A percentile compares a stretch with the other conserved stretches of the same genome.
phyloP scores from a whole-genome alignment of 2,113 vertebrate genomes.

The human (Homo sapiens) region GRCh38 chr12:128987501-128988000 shows the following conservation, averaged over 20 bases:
- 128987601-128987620: background rate
- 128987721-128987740: background rate
- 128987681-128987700: rapidly evolving
- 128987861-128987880: too few species aligned
- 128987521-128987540: background rate
- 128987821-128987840: background rate
- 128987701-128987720: background rate
- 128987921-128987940: background rate
- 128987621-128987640: too few species aligned
- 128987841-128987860: background rate
- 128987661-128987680: rapidly evolving
- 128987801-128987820: background rate
- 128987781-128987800: rapidly evolving
- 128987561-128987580: rapidly evolving
- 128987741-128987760: background rate
- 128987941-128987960: background rate
- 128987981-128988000: rapidly evolving
- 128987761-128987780: background rate
- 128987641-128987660: background rate
- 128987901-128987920: too few species aligned
- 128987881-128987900: background rate
- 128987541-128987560: background rate
- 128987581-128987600: background rate
- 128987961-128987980: background rate
- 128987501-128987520: rapidly evolving